A percentile compares a stretch with the other conserved stretches of the same genome.
Evolutionary conservation across 2,797 vertebrate species (phyloP).

Genomic region (Tenualosa ilisha): DNA sequence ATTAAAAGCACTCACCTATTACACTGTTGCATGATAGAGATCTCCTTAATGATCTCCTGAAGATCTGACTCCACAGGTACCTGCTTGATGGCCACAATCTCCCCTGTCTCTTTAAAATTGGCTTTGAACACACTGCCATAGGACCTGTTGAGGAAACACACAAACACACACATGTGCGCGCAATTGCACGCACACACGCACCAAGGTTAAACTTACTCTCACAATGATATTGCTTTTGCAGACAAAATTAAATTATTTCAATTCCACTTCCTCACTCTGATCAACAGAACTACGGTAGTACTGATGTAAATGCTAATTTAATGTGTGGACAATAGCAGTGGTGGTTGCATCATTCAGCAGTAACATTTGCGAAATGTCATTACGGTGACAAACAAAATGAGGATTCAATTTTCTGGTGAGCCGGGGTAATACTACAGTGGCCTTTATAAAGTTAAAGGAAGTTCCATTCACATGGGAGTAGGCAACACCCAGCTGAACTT

Average conservation of each 20-base stretch:
- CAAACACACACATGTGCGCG: background rate
- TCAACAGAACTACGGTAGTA: background rate
- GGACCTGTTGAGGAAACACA: slow-evolving; percentile 74
- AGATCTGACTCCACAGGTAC: slow-evolving; percentile 96
- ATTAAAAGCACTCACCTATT: slow-evolving; percentile 78
- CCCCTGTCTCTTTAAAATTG: slow-evolving; percentile 90
- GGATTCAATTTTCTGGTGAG: background rate
- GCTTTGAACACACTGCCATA: slow-evolving; percentile 96
- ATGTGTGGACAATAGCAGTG: no score
- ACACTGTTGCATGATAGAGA: slow-evolving; percentile 97
- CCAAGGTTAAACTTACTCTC: background rate
- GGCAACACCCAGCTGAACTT: background rate
- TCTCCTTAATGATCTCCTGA: slow-evolving; percentile 97
- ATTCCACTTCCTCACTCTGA: no score
- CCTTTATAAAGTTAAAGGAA: background rate
- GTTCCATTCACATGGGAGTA: background rate
- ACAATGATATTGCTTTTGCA: background rate
- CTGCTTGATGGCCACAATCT: slow-evolving; percentile 96
- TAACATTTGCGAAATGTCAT: background rate
- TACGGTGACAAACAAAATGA: background rate
- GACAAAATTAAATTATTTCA: no score
- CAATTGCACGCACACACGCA: background rate
- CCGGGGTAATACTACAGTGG: background rate
- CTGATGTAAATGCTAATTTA: background rate
- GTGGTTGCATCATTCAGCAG: background rate